Evolutionary conservation across 2,113 vertebrate genomes (phyloP).

Genomic region (Pelvicachromis taeniatus): DNA sequence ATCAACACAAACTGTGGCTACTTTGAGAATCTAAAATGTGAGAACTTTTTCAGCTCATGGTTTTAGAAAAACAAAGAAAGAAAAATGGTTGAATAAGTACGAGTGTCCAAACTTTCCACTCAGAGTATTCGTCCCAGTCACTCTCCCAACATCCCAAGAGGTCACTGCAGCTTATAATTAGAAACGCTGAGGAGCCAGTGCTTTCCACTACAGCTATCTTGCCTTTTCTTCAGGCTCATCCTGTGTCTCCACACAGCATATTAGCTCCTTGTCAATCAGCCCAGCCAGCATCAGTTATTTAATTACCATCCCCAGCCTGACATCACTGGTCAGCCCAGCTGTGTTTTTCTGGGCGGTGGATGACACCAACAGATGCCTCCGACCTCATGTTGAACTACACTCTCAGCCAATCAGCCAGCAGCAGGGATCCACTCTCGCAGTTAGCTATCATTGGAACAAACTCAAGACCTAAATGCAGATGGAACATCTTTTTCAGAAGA

Average conservation of each 20-base stretch:
- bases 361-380: slow-evolving; percentile 61
- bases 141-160: neutral
- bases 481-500: slow-evolving; percentile 28
- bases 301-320: slow-evolving; percentile 60
- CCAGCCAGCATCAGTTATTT: slow-evolving; percentile 47
- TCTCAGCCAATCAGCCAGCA: slow-evolving; percentile 46
- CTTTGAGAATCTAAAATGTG: neutral
- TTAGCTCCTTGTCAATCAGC: slow-evolving; percentile 37
- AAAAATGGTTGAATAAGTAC: neutral
- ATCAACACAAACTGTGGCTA: neutral
- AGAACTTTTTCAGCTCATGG: neutral
- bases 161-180: neutral
- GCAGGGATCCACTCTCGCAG: slow-evolving; percentile 11
- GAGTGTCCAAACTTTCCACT: neutral
- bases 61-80: neutral
- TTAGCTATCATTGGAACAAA: slow-evolving; percentile 11
- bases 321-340: slow-evolving; percentile 68
- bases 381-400: slow-evolving; percentile 60
- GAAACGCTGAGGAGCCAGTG: neutral
- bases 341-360: slow-evolving; percentile 70
- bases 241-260: neutral
- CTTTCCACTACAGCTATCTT: neutral
- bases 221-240: neutral
- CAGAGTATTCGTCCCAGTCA: neutral
- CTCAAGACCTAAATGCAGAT: slow-evolving; percentile 9